Evolutionary conservation across 2,888 invertebrate species (phyloP).

Genomic region (Leuctra nigra): DNA sequence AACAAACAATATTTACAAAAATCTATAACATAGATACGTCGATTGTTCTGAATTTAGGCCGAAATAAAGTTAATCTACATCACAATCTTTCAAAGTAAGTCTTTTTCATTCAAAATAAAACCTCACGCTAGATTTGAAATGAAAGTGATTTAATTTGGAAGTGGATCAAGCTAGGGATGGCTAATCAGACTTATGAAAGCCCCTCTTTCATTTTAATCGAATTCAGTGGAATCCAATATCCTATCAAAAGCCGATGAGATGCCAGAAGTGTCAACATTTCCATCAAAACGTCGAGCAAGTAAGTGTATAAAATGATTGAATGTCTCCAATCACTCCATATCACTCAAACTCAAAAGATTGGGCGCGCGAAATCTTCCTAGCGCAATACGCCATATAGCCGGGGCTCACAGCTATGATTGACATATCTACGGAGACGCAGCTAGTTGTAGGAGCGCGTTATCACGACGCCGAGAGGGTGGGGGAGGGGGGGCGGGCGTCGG

Average conservation of each 20-base stretch:
- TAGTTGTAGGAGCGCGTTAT: constrained; percentile 20
- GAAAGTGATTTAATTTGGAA: no score
- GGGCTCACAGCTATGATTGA: constrained; percentile 29
- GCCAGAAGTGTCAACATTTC: not conserved
- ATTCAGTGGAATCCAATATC: not conserved
- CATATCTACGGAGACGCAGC: constrained; percentile 24
- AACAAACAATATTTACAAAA: no score
- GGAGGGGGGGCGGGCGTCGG: constrained; percentile 22
- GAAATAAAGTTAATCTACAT: no score
- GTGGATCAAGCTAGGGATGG: no score
- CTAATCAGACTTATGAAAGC: no score
- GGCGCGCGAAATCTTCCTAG: not conserved
- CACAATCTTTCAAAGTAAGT: no score
- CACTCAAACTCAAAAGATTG: constrained; percentile 12
- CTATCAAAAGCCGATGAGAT: not conserved
- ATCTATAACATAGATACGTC: no score
- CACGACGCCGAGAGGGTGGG: constrained; percentile 23
- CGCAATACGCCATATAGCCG: no score
- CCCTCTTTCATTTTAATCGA: no score
- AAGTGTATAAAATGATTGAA: constrained; percentile 16
- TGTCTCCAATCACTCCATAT: constrained; percentile 15
- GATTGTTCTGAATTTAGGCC: no score
- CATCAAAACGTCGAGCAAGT: not conserved
- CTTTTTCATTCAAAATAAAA: no score
- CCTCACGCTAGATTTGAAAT: no score